Evolutionary conservation across 92 coral and sea anemone genomes (phyloP), one percentile per base, ranked within the genome.

Genomic region (Pocillopora grandis): DNA sequence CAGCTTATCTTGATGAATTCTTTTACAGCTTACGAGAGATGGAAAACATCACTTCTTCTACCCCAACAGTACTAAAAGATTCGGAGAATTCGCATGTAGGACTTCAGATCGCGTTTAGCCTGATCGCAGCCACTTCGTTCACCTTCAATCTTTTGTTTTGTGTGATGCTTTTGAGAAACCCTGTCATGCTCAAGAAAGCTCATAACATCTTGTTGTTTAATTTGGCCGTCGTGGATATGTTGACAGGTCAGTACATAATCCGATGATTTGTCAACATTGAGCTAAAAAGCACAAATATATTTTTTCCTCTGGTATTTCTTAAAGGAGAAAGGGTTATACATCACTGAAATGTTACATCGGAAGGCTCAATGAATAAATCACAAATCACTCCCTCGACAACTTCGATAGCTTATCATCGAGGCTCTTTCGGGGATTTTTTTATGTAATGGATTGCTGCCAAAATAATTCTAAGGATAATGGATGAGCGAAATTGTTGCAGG

Each of bases 141-240:
- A 52, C 78, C 48, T 86, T 86, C 59, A 88, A 88, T 66, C 59
- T 80, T 56, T n/a, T 88, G 17, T 88, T 88, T 52, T 77, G 85
- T 52, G 70, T 79, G 67, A 86, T 88, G 63, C 78, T 88, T 23
- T 66, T 83, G 60, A 77, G 87, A 63, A 88, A 88, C 64, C 62
- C 62, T 17, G 49, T 71, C 17, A 60, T 62, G 85, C 76, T 88
- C 9, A 79, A 62, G 23, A 77, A 82, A 65, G 75, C 91, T 20
- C 85, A 88, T 72, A 88, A 88, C 87, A 72, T 82, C 71, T 80
- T 88, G 57, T 72, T 88, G 17, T 82, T 88, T 18, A 82, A 80
- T 48, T 82, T 88, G 52, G 79, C 88, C 5, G 71, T 88, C n/a
- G 85, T 85, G 0, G 91, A 88, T 71, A 76, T 82, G 64, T 81